Conservation (phyloP, 1,140 invertebrate species). For the Drosophila arawakana region DNA sequence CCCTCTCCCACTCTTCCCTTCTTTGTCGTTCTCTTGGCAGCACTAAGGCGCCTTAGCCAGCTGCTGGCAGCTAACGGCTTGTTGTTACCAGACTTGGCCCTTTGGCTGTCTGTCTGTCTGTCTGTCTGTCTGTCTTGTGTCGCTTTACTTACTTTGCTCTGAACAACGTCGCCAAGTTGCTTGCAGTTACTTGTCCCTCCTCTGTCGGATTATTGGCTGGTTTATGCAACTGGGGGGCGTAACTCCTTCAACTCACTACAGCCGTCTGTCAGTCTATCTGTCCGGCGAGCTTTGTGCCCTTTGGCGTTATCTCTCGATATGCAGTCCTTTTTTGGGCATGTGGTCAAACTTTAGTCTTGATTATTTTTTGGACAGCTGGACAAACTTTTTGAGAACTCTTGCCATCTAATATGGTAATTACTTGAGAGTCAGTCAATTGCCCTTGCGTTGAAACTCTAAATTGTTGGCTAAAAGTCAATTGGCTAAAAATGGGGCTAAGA, state of each 20-base stretch:
- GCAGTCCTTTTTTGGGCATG: slow-evolving; percentile 37
- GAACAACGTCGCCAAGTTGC: slow-evolving; percentile 52
- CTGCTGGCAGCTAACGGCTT: slow-evolving; percentile 8
- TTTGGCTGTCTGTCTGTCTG: slow-evolving; percentile 11
- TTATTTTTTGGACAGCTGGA: slow-evolving; percentile 48
- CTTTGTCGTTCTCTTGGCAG: no score
- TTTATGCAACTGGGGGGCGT: slow-evolving; percentile 60
- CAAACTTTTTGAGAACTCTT: slow-evolving; percentile 54
- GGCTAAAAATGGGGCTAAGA: not conserved
- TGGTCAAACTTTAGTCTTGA: slow-evolving; percentile 67
- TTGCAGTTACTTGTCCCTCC: slow-evolving; percentile 29
- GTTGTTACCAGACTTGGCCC: slow-evolving; percentile 38
- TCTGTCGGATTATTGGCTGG: slow-evolving; percentile 70
- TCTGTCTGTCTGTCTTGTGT: slow-evolving; percentile 40
- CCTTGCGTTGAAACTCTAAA: slow-evolving; percentile 29
- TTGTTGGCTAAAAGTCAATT: slow-evolving; percentile 20
- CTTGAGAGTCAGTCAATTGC: slow-evolving; percentile 37
- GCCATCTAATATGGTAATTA: slow-evolving; percentile 75
- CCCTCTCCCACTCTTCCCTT: slow-evolving; percentile 37
- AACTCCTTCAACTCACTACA: not conserved
- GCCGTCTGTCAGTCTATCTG: not conserved
- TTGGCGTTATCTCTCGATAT: slow-evolving; percentile 70
- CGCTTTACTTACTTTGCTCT: slow-evolving; percentile 46
- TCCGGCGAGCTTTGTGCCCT: slow-evolving; percentile 12
- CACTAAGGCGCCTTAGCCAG: slow-evolving; percentile 46